These are phyloP conservation scores for Drosophila oshimai DNA, from an alignment of 1,140 invertebrate species.

Conservation along the genomic window DNA sequence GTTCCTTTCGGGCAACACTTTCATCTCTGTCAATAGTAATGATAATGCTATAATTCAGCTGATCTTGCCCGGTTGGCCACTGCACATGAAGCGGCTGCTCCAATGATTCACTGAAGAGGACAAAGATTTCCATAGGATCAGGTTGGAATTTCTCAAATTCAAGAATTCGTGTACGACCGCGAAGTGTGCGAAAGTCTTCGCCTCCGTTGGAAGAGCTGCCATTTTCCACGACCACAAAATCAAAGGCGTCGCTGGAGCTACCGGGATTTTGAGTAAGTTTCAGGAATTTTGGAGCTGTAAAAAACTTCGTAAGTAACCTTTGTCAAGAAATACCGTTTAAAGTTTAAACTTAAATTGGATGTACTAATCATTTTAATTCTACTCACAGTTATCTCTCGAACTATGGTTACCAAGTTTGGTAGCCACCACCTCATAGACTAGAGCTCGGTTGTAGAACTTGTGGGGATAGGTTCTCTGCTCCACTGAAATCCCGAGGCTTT, in stretches of 20 bases:
- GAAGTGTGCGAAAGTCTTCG: slow-evolving; percentile 35
- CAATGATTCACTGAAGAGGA: slow-evolving; percentile 54
- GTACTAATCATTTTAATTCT: background rate
- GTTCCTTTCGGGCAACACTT: slow-evolving; percentile 83
- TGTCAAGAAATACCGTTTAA: background rate
- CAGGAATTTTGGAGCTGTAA: slow-evolving; percentile 37
- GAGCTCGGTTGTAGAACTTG: slow-evolving; percentile 84
- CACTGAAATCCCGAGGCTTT: slow-evolving; percentile 33
- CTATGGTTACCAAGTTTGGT: background rate
- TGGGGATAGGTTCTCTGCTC: slow-evolving; percentile 84
- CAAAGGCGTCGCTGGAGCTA: slow-evolving; percentile 43
- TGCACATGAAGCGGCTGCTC: slow-evolving; percentile 61
- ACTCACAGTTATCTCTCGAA: slow-evolving; percentile 24
- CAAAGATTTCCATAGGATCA: slow-evolving; percentile 71
- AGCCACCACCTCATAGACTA: slow-evolving; percentile 84
- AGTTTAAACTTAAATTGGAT: background rate
- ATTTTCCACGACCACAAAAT: slow-evolving; percentile 38
- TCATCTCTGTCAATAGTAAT: slow-evolving; percentile 84
- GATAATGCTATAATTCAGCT: slow-evolving; percentile 83
- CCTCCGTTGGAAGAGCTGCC: slow-evolving; percentile 25
- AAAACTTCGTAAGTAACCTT: too few species aligned
- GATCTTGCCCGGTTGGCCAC: slow-evolving; percentile 78
- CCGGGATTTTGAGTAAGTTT: slow-evolving; percentile 39
- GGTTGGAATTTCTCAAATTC: slow-evolving; percentile 83
- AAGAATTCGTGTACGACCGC: slow-evolving; percentile 41